These are phyloP conservation scores for Zygogramma bicolorata DNA, from an alignment of 2,888 invertebrate genomes.

Conservation along the genomic window DNA sequence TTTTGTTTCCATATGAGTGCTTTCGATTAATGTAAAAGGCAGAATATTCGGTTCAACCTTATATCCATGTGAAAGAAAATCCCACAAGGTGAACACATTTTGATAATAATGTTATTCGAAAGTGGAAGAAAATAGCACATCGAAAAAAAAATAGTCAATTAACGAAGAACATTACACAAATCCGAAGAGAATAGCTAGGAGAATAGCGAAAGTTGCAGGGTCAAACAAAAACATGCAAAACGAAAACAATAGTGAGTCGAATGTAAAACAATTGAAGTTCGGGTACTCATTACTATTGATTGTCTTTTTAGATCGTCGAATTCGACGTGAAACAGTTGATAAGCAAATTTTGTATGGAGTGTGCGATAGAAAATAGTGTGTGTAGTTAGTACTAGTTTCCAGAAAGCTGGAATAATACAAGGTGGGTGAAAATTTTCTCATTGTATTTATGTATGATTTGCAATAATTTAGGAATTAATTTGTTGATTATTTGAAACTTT, in stretches of 20 bases:
- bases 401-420: neutral
- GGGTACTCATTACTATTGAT: neutral
- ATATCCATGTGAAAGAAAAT: too few relatives aligned
- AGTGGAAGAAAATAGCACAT: too few relatives aligned
- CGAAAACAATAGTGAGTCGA: conserved; percentile 9
- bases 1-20: too few relatives aligned
- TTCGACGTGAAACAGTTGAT: neutral
- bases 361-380: neutral
- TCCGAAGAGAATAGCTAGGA: neutral
- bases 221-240: conserved; percentile 2
- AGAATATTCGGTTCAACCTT: too few relatives aligned
- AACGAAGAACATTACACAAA: neutral
- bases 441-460: too few relatives aligned
- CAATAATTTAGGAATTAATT: too few relatives aligned
- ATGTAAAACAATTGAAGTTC: neutral
- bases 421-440: too few relatives aligned
- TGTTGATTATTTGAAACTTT: too few relatives aligned
- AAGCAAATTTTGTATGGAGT: neutral
- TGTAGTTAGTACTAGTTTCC: neutral
- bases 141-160: neutral
- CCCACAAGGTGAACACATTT: too few relatives aligned
- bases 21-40: too few relatives aligned
- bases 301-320: neutral
- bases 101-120: too few relatives aligned
- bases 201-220: neutral